A percentile compares a stretch with the other conserved stretches of the same genome.
Conservation (phyloP, 2,797 vertebrate genomes). For the Gymnoscopelus braueri region DNA sequence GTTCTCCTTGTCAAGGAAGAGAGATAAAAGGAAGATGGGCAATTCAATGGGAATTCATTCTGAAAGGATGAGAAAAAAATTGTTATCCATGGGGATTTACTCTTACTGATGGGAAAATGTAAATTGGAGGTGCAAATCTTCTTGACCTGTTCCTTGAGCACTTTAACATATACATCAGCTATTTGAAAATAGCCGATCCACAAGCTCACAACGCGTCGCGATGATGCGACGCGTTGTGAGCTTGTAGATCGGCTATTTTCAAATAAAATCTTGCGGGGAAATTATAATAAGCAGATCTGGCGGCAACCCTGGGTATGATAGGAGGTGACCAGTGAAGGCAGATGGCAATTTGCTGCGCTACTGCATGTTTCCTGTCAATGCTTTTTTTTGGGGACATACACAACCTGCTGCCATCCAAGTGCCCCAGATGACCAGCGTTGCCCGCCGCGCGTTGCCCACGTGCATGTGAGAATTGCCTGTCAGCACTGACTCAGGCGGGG, state of each 20-base stretch:
- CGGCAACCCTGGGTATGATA: neutral
- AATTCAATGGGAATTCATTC: neutral
- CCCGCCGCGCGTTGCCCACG: conserved; percentile 31
- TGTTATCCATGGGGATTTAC: neutral
- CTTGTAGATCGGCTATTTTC: no score
- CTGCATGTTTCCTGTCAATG: conserved; percentile 53
- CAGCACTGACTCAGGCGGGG: conserved; percentile 47
- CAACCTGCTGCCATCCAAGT: conserved; percentile 20
- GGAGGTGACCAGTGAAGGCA: conserved; percentile 6
- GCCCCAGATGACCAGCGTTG: conserved; percentile 47
- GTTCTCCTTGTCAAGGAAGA: neutral
- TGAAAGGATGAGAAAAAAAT: neutral
- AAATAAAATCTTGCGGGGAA: no score
- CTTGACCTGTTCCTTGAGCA: no score
- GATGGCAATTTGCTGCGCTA: conserved; percentile 53
- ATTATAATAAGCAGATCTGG: no score
- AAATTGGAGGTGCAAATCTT: neutral
- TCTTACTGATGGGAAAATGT: neutral
- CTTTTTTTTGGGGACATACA: conserved; percentile 48
- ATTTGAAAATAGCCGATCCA: no score
- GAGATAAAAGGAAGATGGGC: neutral
- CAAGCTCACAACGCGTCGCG: no score
- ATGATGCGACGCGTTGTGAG: no score
- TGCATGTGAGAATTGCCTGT: conserved; percentile 23
- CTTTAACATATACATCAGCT: no score